Evolutionary conservation across 2,797 vertebrate genomes (phyloP), one percentile per base, ranked within the genome.

Genomic region (Ambastaia sidthimunki): DNA sequence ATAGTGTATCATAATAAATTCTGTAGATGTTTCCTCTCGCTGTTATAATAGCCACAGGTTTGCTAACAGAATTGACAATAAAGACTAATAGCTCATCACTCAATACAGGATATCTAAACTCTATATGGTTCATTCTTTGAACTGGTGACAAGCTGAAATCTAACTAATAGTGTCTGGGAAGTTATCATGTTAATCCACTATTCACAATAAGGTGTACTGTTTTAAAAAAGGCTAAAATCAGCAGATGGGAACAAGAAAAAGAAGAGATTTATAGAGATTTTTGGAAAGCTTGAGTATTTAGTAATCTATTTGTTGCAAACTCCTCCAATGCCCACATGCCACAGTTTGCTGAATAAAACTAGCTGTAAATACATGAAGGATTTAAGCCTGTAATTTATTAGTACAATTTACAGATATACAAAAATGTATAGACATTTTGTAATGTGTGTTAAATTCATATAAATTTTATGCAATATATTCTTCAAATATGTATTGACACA

Each of bases 41-140:
- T 75, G 28, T 37, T 66, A 12, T 34, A 63, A 65, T 66, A 54
- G 60, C 48, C 21, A 62, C 50, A 66, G 44, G 48, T 63, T 28
- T 74, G 41, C 25, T 34, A 62, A 74, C 23, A n/a, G 9, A 13
- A 37, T 28, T 41, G 47, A 41, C 48, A 23, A 48, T 52, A 28
- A 37, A 54, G 15, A n/a, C 12, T 67, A 66, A 66, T 54, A 41
- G 48, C 48, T 65, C 19, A 74, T 74, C 44, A 66, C 11, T 75
- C 28, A 75, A 21, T 12, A 65, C n/a, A 66, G 47, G 48, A 66
- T 41, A 28, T 28, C 4, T 66, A 0, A n/a, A 11, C n/a, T 50
- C 1, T 47, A 41, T 21, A n/a, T 37, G 25, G 50, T 52, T 74
- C 44, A 65, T 31, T 31, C 57, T 60, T 1, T 52, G 47, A 74